phyloP scores from a whole-genome alignment of 1,140 invertebrate genomes.

The Brachystomella parvula region DNA sequence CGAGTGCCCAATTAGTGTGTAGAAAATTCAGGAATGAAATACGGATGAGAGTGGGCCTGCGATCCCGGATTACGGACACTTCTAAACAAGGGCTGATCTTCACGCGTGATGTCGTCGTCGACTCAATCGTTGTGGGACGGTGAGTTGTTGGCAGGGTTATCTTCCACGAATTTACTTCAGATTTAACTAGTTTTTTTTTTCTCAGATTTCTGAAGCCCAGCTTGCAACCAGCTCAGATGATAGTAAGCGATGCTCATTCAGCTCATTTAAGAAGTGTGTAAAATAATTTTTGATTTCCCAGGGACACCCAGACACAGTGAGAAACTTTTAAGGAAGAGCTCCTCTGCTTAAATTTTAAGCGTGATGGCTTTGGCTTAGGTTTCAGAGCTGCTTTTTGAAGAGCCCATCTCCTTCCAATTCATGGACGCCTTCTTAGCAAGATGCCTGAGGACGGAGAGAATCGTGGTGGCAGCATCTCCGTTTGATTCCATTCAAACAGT shows the following conservation, averaged over 20 bases:
- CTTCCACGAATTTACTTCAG: too few species aligned
- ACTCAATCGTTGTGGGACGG: conserved; percentile 19
- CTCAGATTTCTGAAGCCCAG: not conserved
- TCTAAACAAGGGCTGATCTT: conserved; percentile 17
- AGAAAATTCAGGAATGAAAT: conserved; percentile 29
- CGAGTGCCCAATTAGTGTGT: conserved; percentile 20
- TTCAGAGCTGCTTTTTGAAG: not conserved
- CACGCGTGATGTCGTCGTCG: conserved; percentile 25
- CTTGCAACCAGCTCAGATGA: not conserved
- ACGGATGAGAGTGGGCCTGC: conserved; percentile 21
- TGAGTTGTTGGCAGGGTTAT: too few species aligned
- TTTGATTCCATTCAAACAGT: not conserved
- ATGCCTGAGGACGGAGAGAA: not conserved
- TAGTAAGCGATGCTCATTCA: not conserved
- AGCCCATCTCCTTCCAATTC: not conserved
- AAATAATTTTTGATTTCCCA: not conserved
- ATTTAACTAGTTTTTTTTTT: too few species aligned
- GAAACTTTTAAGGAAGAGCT: not conserved
- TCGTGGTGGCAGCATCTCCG: not conserved
- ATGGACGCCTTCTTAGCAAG: not conserved
- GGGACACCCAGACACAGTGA: not conserved
- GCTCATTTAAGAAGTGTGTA: not conserved
- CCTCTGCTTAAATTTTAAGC: not conserved
- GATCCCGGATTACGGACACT: conserved; percentile 6
- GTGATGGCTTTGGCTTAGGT: too few species aligned